Evolutionary conservation across 2,113 vertebrate genomes (phyloP), one percentile per base, ranked within the genome.

Genomic region (Ophiodon elongatus): DNA sequence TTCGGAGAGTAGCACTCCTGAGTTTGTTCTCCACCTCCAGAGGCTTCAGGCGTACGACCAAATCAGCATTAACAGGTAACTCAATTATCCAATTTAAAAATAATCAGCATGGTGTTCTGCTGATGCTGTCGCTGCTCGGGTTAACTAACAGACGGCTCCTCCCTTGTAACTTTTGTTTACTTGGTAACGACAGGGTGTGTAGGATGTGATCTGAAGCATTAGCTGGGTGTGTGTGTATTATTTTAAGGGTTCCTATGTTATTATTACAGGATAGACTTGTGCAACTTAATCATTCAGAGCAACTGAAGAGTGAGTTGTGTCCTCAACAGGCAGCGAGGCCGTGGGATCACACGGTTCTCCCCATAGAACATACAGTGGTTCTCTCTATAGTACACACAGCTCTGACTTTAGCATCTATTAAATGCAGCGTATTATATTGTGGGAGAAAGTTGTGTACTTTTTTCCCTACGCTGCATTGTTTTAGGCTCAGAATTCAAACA

Each of bases 1-100:
- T 39, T 74, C 17, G 75, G 83, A 82, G 39, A 80, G 56, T 90
- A 91, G 43, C 76, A 73, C 56, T 33, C 41, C 60, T 73, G 69
- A 85, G 65, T 56, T 62, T 39, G 29, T 37, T 81, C 79, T 19
- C 69, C 72, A 64, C 64, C 78, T 75, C 35, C 39, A 54, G 69
- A 80, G 75, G 74, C 73, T 76, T 75, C 80, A 85, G 88, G 72
- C 74, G 83, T 69, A 77, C 80, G 73, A 80, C 90, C 79, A 62
- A 94, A 90, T 85, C 91, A 88, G 31, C 87, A 88, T 54, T 39
- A 89, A 84, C 80, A 94, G 94, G 95, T 96, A 93, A 92, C 8
- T 37, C 11, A 54, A 31, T 23, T 65, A 11, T 1, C 11, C 14
- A 1, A 4, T n/a, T 33, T 63, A 7, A 35, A n/a, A 47, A 45